Percentiles rank a stretch among this genome's conserved stretches.
These are phyloP conservation scores for Acanthisitta chloris DNA, from an alignment of 2,113 vertebrate species.

Conservation along the genomic window DNA sequence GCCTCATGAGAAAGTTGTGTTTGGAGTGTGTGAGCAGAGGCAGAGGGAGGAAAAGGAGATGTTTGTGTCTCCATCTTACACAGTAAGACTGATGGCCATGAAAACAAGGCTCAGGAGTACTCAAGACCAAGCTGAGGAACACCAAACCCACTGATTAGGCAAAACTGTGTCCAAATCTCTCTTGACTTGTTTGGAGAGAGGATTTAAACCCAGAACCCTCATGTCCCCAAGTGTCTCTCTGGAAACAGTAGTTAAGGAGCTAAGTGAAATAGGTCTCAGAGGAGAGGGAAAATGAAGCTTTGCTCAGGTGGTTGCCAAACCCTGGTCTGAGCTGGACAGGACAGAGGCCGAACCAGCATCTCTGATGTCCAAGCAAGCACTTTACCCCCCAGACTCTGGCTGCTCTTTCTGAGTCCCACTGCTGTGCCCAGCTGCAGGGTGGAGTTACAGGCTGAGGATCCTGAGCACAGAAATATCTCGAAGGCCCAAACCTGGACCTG, in stretches of 20 bases:
- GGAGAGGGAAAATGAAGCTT: not conserved
- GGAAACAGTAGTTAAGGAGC: not conserved
- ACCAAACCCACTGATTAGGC: not conserved
- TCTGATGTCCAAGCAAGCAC: not conserved
- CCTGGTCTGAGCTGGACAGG: not conserved
- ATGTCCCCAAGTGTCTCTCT: not conserved
- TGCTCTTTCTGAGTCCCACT: not conserved
- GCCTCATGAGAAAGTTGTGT: not conserved
- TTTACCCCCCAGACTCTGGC: not conserved
- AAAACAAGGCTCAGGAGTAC: not conserved
- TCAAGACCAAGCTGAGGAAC: not conserved
- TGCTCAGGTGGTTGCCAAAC: not conserved
- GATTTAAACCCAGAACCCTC: not conserved
- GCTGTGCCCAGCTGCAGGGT: not conserved
- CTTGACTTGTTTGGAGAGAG: not conserved
- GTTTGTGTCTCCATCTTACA: not conserved
- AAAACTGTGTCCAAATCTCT: not conserved
- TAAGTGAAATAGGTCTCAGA: not conserved
- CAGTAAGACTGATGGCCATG: accelerated
- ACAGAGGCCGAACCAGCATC: not conserved
- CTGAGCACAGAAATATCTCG: not conserved
- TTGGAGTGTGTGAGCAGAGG: not conserved
- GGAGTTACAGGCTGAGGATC: not conserved
- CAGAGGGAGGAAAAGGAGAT: not conserved
- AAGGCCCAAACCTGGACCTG: not conserved